Conservation (phyloP, 2,888 invertebrate genomes). For the Piscicola geometra region DNA sequence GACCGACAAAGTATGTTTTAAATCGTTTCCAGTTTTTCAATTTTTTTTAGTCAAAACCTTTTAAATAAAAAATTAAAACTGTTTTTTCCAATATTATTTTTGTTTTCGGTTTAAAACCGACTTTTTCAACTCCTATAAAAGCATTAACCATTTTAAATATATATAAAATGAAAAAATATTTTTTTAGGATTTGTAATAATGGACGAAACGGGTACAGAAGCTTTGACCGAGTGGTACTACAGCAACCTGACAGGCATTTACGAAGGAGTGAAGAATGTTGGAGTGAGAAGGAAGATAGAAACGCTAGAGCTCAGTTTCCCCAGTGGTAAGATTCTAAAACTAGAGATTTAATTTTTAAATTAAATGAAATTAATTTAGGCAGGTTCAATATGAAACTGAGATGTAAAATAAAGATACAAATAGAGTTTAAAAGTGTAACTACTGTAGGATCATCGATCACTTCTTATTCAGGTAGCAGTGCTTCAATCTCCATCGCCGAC, state of each 20-base stretch:
- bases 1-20: constrained; percentile 12
- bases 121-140: neutral
- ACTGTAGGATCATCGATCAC: neutral
- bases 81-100: too few relatives aligned
- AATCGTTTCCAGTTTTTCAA: too few relatives aligned
- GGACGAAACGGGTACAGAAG: neutral
- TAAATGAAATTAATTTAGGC: too few relatives aligned
- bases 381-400: too few relatives aligned
- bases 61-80: too few relatives aligned
- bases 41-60: too few relatives aligned
- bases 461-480: neutral
- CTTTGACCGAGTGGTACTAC: constrained; percentile 1
- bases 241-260: neutral
- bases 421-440: too few relatives aligned
- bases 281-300: neutral
- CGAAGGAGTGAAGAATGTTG: neutral
- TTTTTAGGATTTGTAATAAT: neutral
- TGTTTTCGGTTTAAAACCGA: too few relatives aligned
- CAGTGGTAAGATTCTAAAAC: neutral
- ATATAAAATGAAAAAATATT: neutral
- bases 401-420: too few relatives aligned
- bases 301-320: neutral
- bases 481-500: neutral
- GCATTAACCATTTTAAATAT: neutral
- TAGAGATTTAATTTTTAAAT: too few relatives aligned